Evolutionary conservation across 2,888 invertebrate genomes (phyloP).

Genomic region (Globia sparganii): DNA sequence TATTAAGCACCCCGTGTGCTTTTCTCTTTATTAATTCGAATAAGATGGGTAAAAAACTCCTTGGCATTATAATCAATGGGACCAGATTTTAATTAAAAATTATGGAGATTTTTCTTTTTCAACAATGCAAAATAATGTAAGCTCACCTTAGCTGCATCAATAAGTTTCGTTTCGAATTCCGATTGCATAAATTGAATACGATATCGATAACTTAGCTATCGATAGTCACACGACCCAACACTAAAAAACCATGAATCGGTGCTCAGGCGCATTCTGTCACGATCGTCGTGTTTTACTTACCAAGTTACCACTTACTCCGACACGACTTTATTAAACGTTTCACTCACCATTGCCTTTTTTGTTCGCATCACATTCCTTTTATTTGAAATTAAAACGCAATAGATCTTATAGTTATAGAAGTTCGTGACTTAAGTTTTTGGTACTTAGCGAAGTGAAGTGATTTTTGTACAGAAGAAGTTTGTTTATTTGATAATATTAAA

Average conservation of each 20-base stretch:
- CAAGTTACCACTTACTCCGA: slow-evolving; percentile 65
- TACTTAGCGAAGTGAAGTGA: neutral
- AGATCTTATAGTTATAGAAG: slow-evolving; percentile 3
- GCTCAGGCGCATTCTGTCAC: slow-evolving; percentile 83
- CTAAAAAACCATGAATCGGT: slow-evolving; percentile 68
- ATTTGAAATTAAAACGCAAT: slow-evolving; percentile 39
- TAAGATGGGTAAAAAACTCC: neutral
- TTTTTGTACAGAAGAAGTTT: slow-evolving; percentile 28
- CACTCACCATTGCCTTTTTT: slow-evolving; percentile 59
- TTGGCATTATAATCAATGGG: neutral
- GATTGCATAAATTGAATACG: neutral
- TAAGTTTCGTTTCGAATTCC: neutral
- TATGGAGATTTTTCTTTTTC: neutral
- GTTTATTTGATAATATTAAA: slow-evolving; percentile 5
- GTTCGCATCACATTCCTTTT: slow-evolving; percentile 24
- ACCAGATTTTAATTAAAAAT: neutral
- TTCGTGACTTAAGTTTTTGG: slow-evolving; percentile 19
- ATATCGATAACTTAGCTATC: slow-evolving; percentile 44
- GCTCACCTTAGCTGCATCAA: neutral
- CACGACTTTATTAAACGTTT: slow-evolving; percentile 57
- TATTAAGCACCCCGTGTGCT: neutral
- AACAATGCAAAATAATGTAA: neutral
- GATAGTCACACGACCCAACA: slow-evolving; percentile 58
- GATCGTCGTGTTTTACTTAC: slow-evolving; percentile 72
- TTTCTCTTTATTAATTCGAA: neutral